These are phyloP conservation scores for Capitulum mitella DNA, from an alignment of 2,888 invertebrate genomes.

Conservation along the genomic window DNA sequence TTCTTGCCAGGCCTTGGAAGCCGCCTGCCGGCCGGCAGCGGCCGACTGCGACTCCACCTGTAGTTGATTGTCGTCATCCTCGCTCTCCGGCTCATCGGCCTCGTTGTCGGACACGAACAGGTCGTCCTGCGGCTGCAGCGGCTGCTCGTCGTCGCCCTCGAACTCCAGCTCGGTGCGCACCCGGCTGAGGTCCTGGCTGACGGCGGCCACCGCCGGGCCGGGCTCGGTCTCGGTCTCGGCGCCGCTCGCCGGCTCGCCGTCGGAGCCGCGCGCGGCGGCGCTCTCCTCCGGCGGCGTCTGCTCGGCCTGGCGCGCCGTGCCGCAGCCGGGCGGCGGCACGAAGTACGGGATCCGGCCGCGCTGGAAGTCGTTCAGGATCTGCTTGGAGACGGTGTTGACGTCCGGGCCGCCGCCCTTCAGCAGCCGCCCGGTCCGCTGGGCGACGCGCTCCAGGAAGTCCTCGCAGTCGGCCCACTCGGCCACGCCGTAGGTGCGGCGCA, in stretches of 20 bases:
- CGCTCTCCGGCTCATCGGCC: conserved; percentile 38
- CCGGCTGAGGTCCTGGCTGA: conserved; percentile 43
- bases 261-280: not conserved
- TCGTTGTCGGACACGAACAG: conserved; percentile 33
- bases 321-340: conserved; percentile 75
- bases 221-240: conserved; percentile 5
- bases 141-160: conserved; percentile 43
- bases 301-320: conserved; percentile 49
- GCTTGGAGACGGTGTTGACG: conserved; percentile 74
- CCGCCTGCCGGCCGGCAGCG: conserved; percentile 27
- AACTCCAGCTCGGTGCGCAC: conserved; percentile 43
- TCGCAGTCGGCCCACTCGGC: conserved; percentile 68
- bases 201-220: conserved; percentile 35
- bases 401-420: conserved; percentile 97
- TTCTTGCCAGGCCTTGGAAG: not conserved
- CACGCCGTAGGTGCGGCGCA: conserved; percentile 76
- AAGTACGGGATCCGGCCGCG: conserved; percentile 94
- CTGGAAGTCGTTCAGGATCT: conserved; percentile 98
- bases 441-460: conserved; percentile 88
- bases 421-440: conserved; percentile 76
- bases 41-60: conserved; percentile 27
- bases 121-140: conserved; percentile 37
- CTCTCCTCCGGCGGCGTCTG: conserved; percentile 27
- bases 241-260: not conserved
- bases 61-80: conserved; percentile 32